phyloP scores from a whole-genome alignment of 1,140 invertebrate genomes.

The Parapsyche elsis region DNA sequence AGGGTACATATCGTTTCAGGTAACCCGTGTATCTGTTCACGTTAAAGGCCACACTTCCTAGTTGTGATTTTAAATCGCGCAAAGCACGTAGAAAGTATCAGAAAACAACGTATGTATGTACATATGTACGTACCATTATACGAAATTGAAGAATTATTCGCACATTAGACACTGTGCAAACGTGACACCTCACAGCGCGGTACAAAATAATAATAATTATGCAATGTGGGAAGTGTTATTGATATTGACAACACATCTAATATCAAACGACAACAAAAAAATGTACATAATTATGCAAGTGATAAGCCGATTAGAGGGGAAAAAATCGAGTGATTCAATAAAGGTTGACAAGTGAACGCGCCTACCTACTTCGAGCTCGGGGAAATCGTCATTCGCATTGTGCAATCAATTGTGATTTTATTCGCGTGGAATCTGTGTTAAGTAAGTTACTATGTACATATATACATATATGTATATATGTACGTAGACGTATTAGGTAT shows the following conservation, averaged over 20 bases:
- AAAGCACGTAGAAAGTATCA: no score
- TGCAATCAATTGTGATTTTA: constrained; percentile 14
- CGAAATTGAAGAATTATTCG: no score
- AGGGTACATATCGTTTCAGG: neutral
- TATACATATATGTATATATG: neutral
- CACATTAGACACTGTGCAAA: no score
- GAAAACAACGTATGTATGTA: no score
- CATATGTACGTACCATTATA: no score
- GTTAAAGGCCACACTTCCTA: constrained; percentile 36
- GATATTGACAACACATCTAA: no score
- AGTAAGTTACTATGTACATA: neutral
- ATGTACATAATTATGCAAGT: neutral
- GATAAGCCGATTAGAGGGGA: constrained; percentile 9
- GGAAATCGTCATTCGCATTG: neutral
- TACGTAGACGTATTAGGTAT: neutral
- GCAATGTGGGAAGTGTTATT: no score
- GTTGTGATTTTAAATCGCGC: constrained; percentile 8
- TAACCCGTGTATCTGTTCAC: neutral
- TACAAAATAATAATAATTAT: no score
- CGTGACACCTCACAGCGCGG: no score
- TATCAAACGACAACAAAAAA: no score
- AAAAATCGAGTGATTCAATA: constrained; percentile 17
- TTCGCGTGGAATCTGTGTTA: constrained; percentile 4
- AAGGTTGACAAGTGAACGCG: constrained; percentile 7
- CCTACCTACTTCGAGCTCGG: neutral